Evolutionary conservation across 2,888 invertebrate species (phyloP), one percentile per base, ranked within the genome.

Genomic region (Brenthis daphne): DNA sequence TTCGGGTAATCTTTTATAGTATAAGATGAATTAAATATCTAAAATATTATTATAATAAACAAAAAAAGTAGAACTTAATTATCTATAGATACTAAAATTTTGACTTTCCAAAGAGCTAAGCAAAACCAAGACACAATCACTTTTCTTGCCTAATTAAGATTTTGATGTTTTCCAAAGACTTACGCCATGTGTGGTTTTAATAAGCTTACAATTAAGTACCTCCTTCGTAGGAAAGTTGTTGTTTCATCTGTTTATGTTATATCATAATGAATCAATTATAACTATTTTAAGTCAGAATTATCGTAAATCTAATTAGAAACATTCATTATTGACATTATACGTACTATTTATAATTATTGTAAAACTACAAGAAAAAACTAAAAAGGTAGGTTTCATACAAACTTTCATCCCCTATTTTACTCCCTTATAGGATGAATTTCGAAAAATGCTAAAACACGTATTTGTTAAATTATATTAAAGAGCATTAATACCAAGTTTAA

Each of bases 241-340:
- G 47, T 60, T 64, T 67, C 50, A 55, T 58, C 48, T 53, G 37
- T 56, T 64, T 56, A n/a, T 58, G 47, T 55, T 48, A 29, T 64
- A 58, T 50, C 56, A 67, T 70, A 64, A 70, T 61, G 61, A 68
- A 67, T 61, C 67, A 61, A 61, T 68, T 65, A 57, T 54, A 65
- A 58, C 29, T 61, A 67, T 70, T 64, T 67, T 29, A 58, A 29
- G 55, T 53, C 63, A 66, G 53, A 66, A 14, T 64, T 55, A 55
- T 55, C 66, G 29, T 13, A 16, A 50, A 60, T 60, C 50, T 2
- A 29, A 60, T 60, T 50, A 60, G 33, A 60, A 50, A 50, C 12
- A 6, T 50, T 60, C n/a, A 33, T 50, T 33, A 60, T 29, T 60
- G 29, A 48, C 43, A 3, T 50, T 50, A 60, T 50, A 60, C 29